phyloP scores from a whole-genome alignment of 2,888 invertebrate genomes.

The Diadegma fenestrale region DNA sequence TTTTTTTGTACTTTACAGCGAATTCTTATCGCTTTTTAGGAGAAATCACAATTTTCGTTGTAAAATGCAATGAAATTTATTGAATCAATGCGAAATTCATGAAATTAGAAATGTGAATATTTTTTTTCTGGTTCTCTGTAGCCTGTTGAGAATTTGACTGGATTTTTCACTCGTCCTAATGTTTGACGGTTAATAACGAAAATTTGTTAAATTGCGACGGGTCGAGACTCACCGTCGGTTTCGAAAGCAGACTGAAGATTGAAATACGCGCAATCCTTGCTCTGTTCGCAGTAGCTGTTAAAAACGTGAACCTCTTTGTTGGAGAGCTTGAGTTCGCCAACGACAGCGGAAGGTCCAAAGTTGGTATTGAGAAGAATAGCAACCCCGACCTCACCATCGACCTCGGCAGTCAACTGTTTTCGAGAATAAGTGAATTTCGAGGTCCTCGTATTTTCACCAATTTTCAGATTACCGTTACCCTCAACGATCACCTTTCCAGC shows the following conservation, averaged over 20 bases:
- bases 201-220: background rate
- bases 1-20: too few relatives aligned
- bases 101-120: too few relatives aligned
- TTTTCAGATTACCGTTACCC: slow-evolving; percentile 90
- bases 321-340: slow-evolving; percentile 90
- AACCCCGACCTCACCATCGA: slow-evolving; percentile 89
- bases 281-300: slow-evolving; percentile 91
- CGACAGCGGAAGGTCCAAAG: slow-evolving; percentile 89
- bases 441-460: slow-evolving; percentile 89
- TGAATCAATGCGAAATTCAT: too few relatives aligned
- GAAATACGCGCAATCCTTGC: slow-evolving; percentile 91
- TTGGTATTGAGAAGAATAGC: slow-evolving; percentile 89
- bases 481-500: slow-evolving; percentile 90
- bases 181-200: too few relatives aligned
- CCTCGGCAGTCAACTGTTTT: slow-evolving; percentile 86
- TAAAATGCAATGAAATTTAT: too few relatives aligned
- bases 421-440: slow-evolving; percentile 91
- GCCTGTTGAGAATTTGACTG: too few relatives aligned
- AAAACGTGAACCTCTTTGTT: slow-evolving; percentile 90
- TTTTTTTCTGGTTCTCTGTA: too few relatives aligned
- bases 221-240: slow-evolving; percentile 76
- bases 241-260: slow-evolving; percentile 87
- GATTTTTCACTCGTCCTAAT: too few relatives aligned
- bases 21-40: too few relatives aligned
- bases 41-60: too few relatives aligned